Evolutionary conservation across 2,113 vertebrate species (phyloP).

Genomic region (Mellivora capensis): DNA sequence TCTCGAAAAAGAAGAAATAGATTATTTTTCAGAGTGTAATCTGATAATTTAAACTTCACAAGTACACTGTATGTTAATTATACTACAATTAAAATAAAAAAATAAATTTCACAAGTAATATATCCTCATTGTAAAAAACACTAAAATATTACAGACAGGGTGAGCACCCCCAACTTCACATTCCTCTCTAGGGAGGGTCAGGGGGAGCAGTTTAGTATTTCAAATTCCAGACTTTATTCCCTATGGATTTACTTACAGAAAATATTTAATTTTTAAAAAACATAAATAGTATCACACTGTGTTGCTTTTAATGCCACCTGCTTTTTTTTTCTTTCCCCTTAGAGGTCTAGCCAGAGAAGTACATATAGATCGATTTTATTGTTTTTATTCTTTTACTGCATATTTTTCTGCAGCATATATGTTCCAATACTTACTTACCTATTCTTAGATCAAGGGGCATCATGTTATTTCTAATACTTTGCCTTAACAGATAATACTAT

Average conservation of each 20-base stretch:
- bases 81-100: neutral
- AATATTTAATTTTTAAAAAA: neutral
- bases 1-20: neutral
- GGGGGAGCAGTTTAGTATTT: neutral
- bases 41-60: slow-evolving; percentile 6
- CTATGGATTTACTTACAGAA: neutral
- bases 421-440: neutral
- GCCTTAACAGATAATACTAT: neutral
- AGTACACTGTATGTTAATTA: neutral
- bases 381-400: neutral
- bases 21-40: neutral
- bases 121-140: neutral
- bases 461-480: neutral
- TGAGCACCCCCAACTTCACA: neutral
- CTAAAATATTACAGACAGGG: neutral
- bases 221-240: neutral
- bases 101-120: neutral
- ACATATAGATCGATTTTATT: neutral
- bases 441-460: neutral
- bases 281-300: neutral
- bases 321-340: no score
- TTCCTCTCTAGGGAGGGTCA: neutral
- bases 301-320: neutral
- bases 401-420: neutral
- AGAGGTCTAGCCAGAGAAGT: neutral